A percentile compares a stretch with the other conserved stretches of the same genome.
Conservation (phyloP, 2,797 vertebrate genomes). For the Esox lucius region DNA sequence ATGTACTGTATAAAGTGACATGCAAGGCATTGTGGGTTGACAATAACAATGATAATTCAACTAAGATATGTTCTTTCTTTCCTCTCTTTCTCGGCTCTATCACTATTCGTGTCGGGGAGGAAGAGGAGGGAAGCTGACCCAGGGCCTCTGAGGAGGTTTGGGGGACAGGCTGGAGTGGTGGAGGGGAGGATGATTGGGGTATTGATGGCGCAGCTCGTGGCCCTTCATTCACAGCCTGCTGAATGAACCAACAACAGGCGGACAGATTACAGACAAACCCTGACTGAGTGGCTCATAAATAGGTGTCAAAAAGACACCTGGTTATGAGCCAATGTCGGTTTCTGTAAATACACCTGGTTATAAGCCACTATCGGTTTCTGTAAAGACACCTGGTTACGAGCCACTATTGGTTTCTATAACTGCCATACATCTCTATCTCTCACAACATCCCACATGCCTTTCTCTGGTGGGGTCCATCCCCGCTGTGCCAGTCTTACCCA, state of each 20-base stretch:
- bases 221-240: slow-evolving; percentile 38
- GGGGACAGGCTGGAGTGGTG: background rate
- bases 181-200: slow-evolving; percentile 27
- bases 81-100: slow-evolving; percentile 1
- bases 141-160: background rate
- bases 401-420: background rate
- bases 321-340: too few species aligned
- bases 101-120: background rate
- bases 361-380: too few species aligned
- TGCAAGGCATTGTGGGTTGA: too few species aligned
- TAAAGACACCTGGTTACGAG: too few species aligned
- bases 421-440: background rate
- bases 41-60: too few species aligned
- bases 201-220: slow-evolving; percentile 36
- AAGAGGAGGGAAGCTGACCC: background rate
- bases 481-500: slow-evolving; percentile 78
- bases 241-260: slow-evolving; percentile 17
- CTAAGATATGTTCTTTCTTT: background rate
- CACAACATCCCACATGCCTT: too few species aligned
- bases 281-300: slow-evolving; percentile 20
- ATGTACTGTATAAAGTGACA: too few species aligned
- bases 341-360: too few species aligned
- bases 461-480: background rate
- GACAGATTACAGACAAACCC: slow-evolving; percentile 37
- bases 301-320: slow-evolving; percentile 2